These are phyloP conservation scores for Psittacara wagleri DNA, from an alignment of 2,113 vertebrate species.

Conservation along the genomic window DNA sequence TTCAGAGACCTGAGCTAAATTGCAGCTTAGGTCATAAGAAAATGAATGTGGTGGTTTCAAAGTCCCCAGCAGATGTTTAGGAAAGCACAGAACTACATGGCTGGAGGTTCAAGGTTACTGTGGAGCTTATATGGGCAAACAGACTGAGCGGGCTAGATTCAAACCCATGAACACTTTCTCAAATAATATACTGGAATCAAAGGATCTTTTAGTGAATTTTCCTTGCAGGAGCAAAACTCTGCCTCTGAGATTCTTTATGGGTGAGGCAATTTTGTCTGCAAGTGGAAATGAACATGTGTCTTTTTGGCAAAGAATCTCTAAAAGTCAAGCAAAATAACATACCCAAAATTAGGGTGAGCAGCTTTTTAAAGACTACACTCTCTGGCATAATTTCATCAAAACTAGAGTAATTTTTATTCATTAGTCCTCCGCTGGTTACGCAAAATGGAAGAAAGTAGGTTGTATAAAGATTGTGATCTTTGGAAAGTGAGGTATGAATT, in stretches of 20 bases:
- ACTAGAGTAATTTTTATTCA: neutral
- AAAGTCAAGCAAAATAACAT: neutral
- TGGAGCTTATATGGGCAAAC: neutral
- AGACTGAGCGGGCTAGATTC: neutral
- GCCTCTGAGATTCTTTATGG: neutral
- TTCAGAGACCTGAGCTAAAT: constrained; percentile 33
- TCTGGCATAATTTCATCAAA: neutral
- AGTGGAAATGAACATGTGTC: neutral
- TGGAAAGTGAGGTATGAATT: neutral
- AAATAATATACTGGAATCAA: neutral
- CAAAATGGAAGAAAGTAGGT: neutral
- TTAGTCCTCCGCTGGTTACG: neutral
- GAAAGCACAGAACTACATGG: neutral
- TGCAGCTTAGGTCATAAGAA: constrained; percentile 30
- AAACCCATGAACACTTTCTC: neutral
- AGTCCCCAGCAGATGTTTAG: constrained; percentile 55
- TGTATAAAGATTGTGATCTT: neutral
- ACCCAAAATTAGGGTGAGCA: neutral
- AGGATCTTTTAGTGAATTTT: neutral
- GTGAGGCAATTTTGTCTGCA: neutral
- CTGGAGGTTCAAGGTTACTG: neutral
- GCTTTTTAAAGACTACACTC: neutral
- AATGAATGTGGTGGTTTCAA: constrained; percentile 42
- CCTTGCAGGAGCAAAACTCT: neutral
- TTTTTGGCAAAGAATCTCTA: neutral